Conservation (phyloP, 2,113 vertebrate species). For the Bambusicola thoracicus region DNA sequence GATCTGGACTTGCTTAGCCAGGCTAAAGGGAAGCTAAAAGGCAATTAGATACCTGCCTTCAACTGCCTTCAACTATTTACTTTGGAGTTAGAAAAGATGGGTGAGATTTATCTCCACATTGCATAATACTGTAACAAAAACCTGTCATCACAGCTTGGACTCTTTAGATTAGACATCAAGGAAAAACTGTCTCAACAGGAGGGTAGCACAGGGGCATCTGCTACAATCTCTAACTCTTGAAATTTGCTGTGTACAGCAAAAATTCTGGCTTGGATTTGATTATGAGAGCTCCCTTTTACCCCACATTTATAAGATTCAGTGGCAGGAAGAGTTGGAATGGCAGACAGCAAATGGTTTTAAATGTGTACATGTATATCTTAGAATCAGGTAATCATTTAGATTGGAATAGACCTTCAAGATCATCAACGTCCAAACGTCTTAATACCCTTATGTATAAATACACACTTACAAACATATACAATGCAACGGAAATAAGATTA, state of each 20-base stretch:
- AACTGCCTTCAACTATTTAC: background rate
- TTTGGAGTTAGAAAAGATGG: background rate
- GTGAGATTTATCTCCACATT: background rate
- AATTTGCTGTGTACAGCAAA: background rate
- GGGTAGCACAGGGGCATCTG: background rate
- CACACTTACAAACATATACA: background rate
- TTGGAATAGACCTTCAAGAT: background rate
- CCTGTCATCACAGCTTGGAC: background rate
- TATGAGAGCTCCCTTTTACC: background rate
- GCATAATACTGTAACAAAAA: background rate
- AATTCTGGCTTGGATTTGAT: background rate
- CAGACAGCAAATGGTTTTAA: background rate
- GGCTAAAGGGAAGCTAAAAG: background rate
- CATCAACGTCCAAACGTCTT: background rate
- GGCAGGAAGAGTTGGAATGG: background rate
- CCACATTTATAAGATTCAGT: background rate
- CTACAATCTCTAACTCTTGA: background rate
- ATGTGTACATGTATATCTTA: background rate
- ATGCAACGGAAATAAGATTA: fast-evolving
- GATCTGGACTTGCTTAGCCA: background rate
- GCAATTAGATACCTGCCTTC: background rate
- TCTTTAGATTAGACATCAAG: background rate
- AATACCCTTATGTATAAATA: background rate
- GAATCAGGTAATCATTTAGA: background rate
- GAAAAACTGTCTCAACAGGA: background rate